phyloP scores from a whole-genome alignment of 1,140 invertebrate genomes.

The Scaptodrosophila lebanonensis region DNA sequence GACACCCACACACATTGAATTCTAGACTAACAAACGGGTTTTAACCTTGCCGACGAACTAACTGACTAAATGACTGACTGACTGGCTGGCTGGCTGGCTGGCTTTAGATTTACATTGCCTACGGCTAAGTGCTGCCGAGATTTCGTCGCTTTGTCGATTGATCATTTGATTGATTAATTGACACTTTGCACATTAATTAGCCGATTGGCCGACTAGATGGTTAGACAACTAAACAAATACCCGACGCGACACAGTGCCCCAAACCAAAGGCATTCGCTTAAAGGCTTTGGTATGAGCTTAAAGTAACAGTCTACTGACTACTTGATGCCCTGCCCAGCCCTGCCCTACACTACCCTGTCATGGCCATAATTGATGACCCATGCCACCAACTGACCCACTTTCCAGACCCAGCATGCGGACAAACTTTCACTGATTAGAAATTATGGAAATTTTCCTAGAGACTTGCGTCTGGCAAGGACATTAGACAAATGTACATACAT shows the following conservation, averaged over 20 bases:
- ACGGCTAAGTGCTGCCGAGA: conserved; percentile 30
- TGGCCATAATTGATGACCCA: conserved; percentile 8
- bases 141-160: too few species aligned
- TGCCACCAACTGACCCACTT: background rate
- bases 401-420: background rate
- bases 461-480: background rate
- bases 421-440: conserved; percentile 39
- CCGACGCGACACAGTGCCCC: background rate
- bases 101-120: conserved; percentile 37
- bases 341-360: background rate
- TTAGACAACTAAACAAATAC: conserved; percentile 8
- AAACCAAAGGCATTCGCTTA: conserved; percentile 13
- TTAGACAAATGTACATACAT: conserved; percentile 11
- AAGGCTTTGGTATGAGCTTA: conserved; percentile 18
- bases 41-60: background rate
- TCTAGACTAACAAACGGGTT: conserved; percentile 21
- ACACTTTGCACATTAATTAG: conserved; percentile 74
- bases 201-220: conserved; percentile 18
- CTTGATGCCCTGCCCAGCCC: background rate
- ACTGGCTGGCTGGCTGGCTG: conserved; percentile 25
- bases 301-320: conserved; percentile 28
- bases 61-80: background rate
- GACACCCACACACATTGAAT: background rate
- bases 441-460: conserved; percentile 48
- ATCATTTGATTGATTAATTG: conserved; percentile 69